Evolutionary conservation across 2,113 vertebrate genomes (phyloP).

Genomic region (Mystacornis crossleyi): DNA sequence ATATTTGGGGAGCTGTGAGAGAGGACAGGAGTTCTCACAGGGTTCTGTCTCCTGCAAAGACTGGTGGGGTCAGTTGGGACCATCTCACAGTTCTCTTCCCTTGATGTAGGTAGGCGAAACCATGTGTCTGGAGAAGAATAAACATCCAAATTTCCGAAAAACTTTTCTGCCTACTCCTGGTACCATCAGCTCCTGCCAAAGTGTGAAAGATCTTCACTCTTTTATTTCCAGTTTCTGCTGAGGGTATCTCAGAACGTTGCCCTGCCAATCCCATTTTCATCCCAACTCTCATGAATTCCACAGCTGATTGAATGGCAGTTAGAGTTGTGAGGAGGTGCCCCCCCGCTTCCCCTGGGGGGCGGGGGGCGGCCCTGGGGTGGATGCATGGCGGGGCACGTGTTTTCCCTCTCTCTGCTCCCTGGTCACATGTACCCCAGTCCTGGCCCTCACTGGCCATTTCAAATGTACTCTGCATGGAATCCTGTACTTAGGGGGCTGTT

Average conservation of each 20-base stretch:
- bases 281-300: neutral
- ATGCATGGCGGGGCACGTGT: too few species aligned
- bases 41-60: neutral
- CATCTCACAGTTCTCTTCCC: neutral
- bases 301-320: neutral
- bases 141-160: neutral
- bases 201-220: neutral
- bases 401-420: too few species aligned
- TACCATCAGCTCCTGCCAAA: accelerated
- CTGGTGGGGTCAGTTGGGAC: neutral
- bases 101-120: neutral
- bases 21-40: neutral
- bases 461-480: too few species aligned
- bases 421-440: too few species aligned
- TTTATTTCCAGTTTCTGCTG: neutral
- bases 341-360: too few species aligned
- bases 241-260: neutral
- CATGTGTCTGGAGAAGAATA: neutral
- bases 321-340: too few species aligned
- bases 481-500: too few species aligned
- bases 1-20: neutral
- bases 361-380: too few species aligned
- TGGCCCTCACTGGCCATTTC: too few species aligned
- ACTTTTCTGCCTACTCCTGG: neutral
- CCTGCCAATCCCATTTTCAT: neutral